These are phyloP conservation scores for Heliornis fulica DNA, from an alignment of 2,113 vertebrate genomes.

Conservation along the genomic window DNA sequence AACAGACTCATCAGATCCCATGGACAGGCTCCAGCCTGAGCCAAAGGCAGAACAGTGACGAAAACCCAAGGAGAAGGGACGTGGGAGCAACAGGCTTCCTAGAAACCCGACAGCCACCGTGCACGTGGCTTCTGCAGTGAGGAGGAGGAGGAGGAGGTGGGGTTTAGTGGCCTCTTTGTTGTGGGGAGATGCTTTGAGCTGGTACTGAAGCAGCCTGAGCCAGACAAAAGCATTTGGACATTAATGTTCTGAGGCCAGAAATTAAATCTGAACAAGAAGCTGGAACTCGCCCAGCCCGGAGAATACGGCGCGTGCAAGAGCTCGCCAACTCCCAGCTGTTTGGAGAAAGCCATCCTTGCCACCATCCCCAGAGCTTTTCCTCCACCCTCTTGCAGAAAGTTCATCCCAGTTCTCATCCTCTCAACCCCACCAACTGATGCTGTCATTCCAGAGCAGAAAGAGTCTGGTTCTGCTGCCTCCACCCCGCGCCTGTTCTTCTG, in stretches of 20 bases:
- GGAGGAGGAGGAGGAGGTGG: not conserved
- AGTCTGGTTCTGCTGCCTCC: not conserved
- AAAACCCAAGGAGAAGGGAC: not conserved
- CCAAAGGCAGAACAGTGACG: not conserved
- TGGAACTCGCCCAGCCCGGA: not conserved
- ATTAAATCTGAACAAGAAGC: not conserved
- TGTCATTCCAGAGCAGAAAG: not conserved
- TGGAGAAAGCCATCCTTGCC: constrained; percentile 1
- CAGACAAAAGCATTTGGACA: constrained; percentile 26
- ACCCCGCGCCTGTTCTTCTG: not conserved
- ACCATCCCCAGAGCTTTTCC: not conserved
- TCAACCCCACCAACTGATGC: not conserved
- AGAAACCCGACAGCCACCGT: not conserved
- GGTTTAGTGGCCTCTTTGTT: not conserved
- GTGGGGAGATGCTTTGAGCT: not conserved
- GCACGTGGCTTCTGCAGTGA: not conserved
- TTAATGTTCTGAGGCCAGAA: not conserved
- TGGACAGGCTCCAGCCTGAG: not conserved
- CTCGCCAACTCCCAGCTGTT: not conserved
- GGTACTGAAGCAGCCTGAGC: constrained; percentile 3
- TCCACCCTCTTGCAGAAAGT: not conserved
- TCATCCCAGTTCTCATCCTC: not conserved
- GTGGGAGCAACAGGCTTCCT: not conserved
- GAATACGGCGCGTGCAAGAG: not conserved
- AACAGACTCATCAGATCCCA: not conserved